Conservation (phyloP, 2,888 invertebrate species). For the Drosophila lutescens region DNA sequence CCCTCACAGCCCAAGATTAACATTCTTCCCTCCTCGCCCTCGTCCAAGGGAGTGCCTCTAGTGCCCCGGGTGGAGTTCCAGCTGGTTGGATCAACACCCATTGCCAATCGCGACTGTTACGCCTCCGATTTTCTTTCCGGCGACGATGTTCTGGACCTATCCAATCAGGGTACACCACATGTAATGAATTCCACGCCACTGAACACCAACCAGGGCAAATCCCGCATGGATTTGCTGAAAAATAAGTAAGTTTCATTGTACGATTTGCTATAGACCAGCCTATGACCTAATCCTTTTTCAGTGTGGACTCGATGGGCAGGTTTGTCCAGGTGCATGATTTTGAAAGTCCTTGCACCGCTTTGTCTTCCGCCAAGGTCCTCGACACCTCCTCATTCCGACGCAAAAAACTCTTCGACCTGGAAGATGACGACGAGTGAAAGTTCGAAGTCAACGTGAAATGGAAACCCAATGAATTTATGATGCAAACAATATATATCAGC, state of each 20-base stretch:
- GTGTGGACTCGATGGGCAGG: constrained; percentile 18
- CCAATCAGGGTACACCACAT: constrained; percentile 73
- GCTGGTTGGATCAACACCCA: constrained; percentile 71
- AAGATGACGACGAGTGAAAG: constrained; percentile 79
- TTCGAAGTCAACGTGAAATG: neutral
- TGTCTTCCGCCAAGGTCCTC: constrained; percentile 52
- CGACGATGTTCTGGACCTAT: constrained; percentile 71
- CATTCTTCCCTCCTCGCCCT: constrained; percentile 37
- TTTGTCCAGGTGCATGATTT: constrained; percentile 18
- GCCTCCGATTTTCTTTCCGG: constrained; percentile 57
- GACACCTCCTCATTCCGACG: constrained; percentile 80
- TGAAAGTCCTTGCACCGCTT: constrained; percentile 11
- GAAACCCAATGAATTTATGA: constrained; percentile 56
- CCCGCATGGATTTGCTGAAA: constrained; percentile 67
- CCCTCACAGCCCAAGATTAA: constrained; percentile 19
- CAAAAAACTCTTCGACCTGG: constrained; percentile 80
- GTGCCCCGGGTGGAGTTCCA: constrained; percentile 53
- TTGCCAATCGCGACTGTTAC: constrained; percentile 58
- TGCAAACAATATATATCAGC: constrained; percentile 54
- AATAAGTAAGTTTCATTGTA: constrained; percentile 40
- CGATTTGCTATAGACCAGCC: too few relatives aligned
- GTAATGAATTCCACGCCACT: constrained; percentile 83
- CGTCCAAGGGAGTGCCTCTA: constrained; percentile 34
- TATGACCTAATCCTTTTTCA: neutral
- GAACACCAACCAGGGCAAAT: constrained; percentile 78